phyloP scores from a whole-genome alignment of 2,113 vertebrate species.

The Nanorana parkeri region DNA sequence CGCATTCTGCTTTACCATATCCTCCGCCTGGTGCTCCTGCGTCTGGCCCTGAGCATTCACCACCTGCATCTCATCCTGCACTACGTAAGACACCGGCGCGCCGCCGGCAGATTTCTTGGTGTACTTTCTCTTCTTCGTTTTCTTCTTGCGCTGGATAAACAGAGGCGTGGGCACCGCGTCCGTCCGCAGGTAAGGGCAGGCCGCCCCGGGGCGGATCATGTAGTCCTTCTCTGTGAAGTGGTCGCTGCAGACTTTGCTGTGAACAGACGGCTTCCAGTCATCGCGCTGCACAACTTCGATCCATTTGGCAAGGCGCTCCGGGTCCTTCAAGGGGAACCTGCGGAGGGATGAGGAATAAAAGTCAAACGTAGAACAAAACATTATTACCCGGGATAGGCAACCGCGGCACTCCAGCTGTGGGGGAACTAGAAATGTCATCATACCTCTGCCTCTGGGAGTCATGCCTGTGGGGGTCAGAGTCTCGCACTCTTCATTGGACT shows the following conservation, averaged over 20 bases:
- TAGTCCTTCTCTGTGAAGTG: constrained; percentile 44
- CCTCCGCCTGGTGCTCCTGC: neutral
- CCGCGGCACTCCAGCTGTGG: too few species aligned
- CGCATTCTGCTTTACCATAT: neutral
- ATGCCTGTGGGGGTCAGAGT: too few species aligned
- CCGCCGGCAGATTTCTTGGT: neutral
- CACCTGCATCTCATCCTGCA: neutral
- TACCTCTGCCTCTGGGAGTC: too few species aligned
- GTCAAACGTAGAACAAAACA: too few species aligned
- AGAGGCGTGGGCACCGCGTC: constrained; percentile 6
- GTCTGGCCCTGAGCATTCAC: too few species aligned
- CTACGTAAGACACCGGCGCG: constrained; percentile 1
- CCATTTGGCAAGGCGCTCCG: constrained; percentile 14
- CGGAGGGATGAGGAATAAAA: too few species aligned
- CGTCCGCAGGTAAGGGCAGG: constrained; percentile 15
- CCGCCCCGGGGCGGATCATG: constrained; percentile 30
- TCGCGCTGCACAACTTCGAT: constrained; percentile 11
- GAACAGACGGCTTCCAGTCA: constrained; percentile 20
- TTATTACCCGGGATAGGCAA: too few species aligned
- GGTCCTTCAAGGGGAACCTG: constrained; percentile 44
- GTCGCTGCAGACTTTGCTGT: constrained; percentile 46
- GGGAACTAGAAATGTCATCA: too few species aligned
- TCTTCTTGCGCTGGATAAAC: neutral
- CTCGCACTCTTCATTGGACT: too few species aligned
- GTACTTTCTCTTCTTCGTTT: constrained; percentile 5